A percentile compares a stretch with the other conserved stretches of the same genome.
Conservation (phyloP, 1,140 invertebrate species). For the Conopomorpha cramerella region DNA sequence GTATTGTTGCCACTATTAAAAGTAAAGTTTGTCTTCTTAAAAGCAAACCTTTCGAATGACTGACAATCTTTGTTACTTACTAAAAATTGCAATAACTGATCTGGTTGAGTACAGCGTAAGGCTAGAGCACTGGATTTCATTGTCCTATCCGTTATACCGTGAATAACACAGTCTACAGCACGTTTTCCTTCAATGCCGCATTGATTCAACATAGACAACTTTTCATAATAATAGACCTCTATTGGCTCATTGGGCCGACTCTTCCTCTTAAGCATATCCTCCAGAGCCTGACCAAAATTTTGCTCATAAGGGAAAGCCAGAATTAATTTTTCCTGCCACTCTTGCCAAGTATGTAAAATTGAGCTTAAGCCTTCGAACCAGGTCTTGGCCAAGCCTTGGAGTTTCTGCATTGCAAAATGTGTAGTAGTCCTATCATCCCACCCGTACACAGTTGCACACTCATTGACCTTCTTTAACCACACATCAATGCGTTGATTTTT, state of each 20-base stretch:
- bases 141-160: too few species aligned
- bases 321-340: slow-evolving; percentile 1
- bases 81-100: slow-evolving; percentile 2
- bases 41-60: background rate
- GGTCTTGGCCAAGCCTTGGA: too few species aligned
- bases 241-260: slow-evolving; percentile 1
- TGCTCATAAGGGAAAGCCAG: slow-evolving; percentile 1
- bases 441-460: too few species aligned
- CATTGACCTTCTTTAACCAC: too few species aligned
- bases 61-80: background rate
- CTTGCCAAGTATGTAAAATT: too few species aligned
- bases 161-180: slow-evolving; percentile 4
- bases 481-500: slow-evolving; percentile 2
- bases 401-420: too few species aligned
- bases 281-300: too few species aligned
- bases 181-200: background rate
- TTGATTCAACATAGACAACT: too few species aligned
- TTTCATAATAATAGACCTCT: background rate
- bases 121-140: background rate
- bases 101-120: slow-evolving; percentile 1
- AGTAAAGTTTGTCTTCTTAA: background rate
- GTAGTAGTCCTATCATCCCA: too few species aligned
- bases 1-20: background rate
- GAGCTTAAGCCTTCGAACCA: background rate
- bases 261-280: slow-evolving; percentile 2